phyloP scores from a whole-genome alignment of 1,140 invertebrate species.

The Monochamus saltuarius region DNA sequence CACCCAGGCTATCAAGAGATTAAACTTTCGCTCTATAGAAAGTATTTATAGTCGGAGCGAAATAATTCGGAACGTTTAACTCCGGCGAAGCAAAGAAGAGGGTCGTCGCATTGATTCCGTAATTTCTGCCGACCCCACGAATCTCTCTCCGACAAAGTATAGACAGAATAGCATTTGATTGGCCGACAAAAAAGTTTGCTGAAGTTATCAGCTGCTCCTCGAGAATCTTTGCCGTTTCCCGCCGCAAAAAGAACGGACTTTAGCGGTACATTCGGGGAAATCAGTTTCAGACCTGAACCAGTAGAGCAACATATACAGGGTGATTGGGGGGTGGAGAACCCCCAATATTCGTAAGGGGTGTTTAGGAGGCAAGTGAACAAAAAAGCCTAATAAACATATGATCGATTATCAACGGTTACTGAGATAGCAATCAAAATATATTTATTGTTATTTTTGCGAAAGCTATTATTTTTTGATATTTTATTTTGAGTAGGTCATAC shows the following conservation, averaged over 20 bases:
- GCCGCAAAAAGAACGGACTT: slow-evolving; percentile 28
- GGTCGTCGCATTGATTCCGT: slow-evolving; percentile 38
- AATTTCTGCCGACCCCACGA: slow-evolving; percentile 33
- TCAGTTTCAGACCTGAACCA: background rate
- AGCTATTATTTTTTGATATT: too few species aligned
- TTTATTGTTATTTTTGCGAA: too few species aligned
- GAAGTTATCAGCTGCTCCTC: slow-evolving; percentile 45
- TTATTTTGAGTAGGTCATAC: too few species aligned
- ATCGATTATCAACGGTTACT: too few species aligned
- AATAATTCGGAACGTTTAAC: slow-evolving; percentile 31
- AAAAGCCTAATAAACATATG: too few species aligned
- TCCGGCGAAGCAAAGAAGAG: slow-evolving; percentile 29
- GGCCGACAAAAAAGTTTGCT: slow-evolving; percentile 50
- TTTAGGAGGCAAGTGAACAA: too few species aligned
- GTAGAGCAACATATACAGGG: background rate
- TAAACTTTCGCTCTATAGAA: slow-evolving; percentile 3
- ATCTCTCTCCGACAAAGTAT: slow-evolving; percentile 42
- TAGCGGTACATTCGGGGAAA: slow-evolving; percentile 26
- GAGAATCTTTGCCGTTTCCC: slow-evolving; percentile 22
- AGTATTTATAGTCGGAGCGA: slow-evolving; percentile 15
- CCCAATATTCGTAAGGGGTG: too few species aligned
- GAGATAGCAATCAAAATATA: too few species aligned
- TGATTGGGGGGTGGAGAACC: too few species aligned
- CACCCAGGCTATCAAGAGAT: background rate
- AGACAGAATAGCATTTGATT: slow-evolving; percentile 49